phyloP scores from a whole-genome alignment of 2,797 vertebrate genomes.

The Orestias chungarensis region DNA sequence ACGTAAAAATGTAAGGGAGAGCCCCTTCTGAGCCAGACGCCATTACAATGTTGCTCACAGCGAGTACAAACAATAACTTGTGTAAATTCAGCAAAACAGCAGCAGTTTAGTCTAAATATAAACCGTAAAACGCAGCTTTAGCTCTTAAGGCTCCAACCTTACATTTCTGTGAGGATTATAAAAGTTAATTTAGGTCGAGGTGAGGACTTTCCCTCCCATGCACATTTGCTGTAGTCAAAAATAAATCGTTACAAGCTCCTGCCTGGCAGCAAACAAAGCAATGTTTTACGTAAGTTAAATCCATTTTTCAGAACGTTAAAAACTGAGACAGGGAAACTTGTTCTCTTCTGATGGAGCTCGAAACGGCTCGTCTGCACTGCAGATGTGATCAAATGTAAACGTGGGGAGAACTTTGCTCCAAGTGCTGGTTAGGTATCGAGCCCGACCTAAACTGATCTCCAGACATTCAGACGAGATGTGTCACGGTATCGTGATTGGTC shows the following conservation, averaged over 20 bases:
- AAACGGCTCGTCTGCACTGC: conserved; percentile 45
- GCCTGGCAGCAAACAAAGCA: conserved; percentile 10
- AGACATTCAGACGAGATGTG: no score
- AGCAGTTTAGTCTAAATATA: neutral
- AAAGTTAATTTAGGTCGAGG: neutral
- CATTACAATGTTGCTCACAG: neutral
- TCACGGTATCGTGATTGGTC: conserved; percentile 1
- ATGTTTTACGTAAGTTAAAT: neutral
- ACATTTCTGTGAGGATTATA: neutral
- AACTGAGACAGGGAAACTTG: neutral
- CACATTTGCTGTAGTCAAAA: conserved; percentile 36
- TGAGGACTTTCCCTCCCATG: conserved; percentile 31
- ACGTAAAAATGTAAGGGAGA: neutral
- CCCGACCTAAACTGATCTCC: no score
- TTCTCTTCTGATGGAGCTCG: neutral
- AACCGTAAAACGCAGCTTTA: conserved; percentile 1
- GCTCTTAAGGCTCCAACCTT: neutral
- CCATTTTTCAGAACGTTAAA: neutral
- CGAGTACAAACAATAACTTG: neutral
- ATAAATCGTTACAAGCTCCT: conserved; percentile 1
- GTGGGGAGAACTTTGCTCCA: neutral
- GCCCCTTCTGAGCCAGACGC: neutral
- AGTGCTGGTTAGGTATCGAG: conserved; percentile 24
- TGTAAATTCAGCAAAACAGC: neutral
- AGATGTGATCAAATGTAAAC: conserved; percentile 38